These are phyloP conservation scores for Arbacia lixula DNA, from an alignment of 53 echinoderm and acorn worm species.

Conservation along the genomic window DNA sequence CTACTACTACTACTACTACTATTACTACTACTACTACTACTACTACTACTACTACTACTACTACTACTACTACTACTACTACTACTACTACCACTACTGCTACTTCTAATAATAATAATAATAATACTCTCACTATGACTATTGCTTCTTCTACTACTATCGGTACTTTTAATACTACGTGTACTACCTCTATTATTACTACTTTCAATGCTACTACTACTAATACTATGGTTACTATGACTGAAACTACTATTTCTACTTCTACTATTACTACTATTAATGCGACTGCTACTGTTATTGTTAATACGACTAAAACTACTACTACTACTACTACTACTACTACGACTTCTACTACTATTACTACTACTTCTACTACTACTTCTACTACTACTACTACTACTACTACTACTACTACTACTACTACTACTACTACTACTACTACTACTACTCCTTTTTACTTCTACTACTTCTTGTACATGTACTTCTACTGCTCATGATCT, in stretches of 20 bases:
- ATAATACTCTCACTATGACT: background rate
- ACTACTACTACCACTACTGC: background rate
- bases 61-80: no score
- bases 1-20: no score
- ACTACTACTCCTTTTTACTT: background rate
- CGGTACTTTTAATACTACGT: background rate
- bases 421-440: slow-evolving; percentile 7
- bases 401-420: slow-evolving; percentile 20
- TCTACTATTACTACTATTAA: background rate
- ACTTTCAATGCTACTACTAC: background rate
- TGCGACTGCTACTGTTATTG: background rate
- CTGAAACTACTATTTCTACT: background rate
- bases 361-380: slow-evolving; percentile 4
- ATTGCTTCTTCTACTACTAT: background rate
- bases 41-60: no score
- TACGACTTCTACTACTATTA: background rate
- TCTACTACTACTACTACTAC: slow-evolving; percentile 9
- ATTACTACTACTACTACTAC: no score
- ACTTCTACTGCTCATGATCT: background rate
- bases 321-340: slow-evolving; percentile 25
- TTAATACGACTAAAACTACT: background rate
- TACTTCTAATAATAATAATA: background rate
- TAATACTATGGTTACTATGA: background rate
- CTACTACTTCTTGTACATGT: background rate
- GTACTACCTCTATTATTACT: background rate